Evolutionary conservation across 2,113 vertebrate genomes (phyloP).

Genomic region (Electrona antarctica): DNA sequence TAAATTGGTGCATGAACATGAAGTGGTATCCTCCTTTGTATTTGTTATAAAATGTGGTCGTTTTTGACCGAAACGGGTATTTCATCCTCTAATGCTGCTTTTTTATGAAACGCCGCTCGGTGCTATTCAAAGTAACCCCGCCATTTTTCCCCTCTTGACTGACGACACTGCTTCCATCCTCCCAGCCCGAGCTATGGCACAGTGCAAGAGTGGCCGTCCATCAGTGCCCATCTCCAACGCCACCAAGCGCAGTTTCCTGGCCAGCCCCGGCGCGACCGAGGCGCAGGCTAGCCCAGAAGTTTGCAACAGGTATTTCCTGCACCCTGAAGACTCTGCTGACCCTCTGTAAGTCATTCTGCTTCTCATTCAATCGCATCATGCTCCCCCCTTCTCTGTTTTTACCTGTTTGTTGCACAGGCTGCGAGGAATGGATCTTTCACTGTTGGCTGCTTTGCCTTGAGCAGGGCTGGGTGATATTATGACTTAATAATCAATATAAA

Average conservation of each 20-base stretch:
- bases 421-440: too few species aligned
- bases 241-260: slow-evolving; percentile 93
- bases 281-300: slow-evolving; percentile 81
- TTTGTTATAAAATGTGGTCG: too few species aligned
- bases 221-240: slow-evolving; percentile 93
- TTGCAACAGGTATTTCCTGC: slow-evolving; percentile 86
- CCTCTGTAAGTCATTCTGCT: slow-evolving; percentile 81
- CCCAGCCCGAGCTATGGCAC: slow-evolving; percentile 84
- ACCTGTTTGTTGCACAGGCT: background rate
- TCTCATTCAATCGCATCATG: slow-evolving; percentile 43
- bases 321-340: slow-evolving; percentile 85
- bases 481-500: too few species aligned
- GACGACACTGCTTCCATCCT: slow-evolving; percentile 9
- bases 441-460: too few species aligned
- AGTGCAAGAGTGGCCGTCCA: slow-evolving; percentile 86
- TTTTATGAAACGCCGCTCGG: too few species aligned
- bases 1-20: too few species aligned
- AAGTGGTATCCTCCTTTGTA: too few species aligned
- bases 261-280: slow-evolving; percentile 71
- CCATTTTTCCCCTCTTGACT: background rate
- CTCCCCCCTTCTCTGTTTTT: slow-evolving; percentile 8
- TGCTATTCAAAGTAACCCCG: background rate
- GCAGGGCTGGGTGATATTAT: too few species aligned
- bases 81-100: too few species aligned
- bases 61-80: too few species aligned